Percentiles rank a stretch among this genome's conserved stretches.
Conservation (phyloP, 1,140 invertebrate genomes). For the Onthophagus taurus region DNA sequence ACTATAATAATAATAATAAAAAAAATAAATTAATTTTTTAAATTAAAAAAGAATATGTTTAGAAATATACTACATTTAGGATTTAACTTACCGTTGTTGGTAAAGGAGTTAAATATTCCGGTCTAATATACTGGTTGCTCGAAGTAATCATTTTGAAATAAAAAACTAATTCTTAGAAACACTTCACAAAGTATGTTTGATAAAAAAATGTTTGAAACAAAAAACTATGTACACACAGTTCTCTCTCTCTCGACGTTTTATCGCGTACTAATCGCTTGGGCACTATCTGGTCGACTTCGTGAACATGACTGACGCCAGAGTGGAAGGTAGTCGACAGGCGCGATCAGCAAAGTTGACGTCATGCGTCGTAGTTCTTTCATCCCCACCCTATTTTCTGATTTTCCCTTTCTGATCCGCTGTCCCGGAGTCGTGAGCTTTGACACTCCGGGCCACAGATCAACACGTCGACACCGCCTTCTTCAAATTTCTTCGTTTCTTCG, state of each 20-base stretch:
- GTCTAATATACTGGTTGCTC: constrained; percentile 76
- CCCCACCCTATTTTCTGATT: constrained; percentile 21
- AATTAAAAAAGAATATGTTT: not conserved
- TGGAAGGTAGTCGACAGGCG: constrained; percentile 13
- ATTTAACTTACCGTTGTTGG: constrained; percentile 71
- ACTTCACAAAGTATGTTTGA: not conserved
- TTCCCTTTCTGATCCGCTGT: not conserved
- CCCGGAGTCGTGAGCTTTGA: constrained; percentile 30
- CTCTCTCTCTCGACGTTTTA: too few relatives aligned
- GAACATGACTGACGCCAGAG: constrained; percentile 22
- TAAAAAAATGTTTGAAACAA: not conserved
- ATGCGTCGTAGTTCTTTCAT: constrained; percentile 24
- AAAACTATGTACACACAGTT: too few relatives aligned
- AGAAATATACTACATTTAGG: not conserved
- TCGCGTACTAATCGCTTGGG: not conserved
- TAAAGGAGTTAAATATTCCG: constrained; percentile 82
- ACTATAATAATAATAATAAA: constrained; percentile 57
- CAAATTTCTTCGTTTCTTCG: too few relatives aligned
- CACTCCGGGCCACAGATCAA: constrained; percentile 34
- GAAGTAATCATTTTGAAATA: constrained; percentile 65
- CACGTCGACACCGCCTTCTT: constrained; percentile 30
- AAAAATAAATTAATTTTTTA: not conserved
- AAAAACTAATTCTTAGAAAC: not conserved
- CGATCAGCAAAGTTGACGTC: constrained; percentile 29
- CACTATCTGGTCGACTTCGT: constrained; percentile 14